Evolutionary conservation across 2,888 invertebrate genomes (phyloP).

Genomic region (Harmothoe impar): DNA sequence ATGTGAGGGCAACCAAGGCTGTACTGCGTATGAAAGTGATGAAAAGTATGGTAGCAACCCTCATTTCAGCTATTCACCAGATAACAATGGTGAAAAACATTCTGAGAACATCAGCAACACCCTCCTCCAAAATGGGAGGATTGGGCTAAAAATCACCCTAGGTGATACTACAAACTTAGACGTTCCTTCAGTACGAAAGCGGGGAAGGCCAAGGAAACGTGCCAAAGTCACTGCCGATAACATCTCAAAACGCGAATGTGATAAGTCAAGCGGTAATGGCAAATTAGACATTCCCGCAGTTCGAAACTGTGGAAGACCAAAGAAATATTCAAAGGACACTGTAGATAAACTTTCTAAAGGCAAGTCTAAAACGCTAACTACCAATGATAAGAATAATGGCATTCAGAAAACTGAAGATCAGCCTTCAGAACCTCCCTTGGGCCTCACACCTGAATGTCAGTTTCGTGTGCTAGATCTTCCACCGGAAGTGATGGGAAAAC

Average conservation of each 20-base stretch:
- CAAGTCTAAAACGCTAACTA: no score
- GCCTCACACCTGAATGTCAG: not conserved
- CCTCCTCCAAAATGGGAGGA: no score
- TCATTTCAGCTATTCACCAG: no score
- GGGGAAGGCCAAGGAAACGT: not conserved
- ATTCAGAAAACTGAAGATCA: not conserved
- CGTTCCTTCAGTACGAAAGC: no score
- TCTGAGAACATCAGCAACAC: no score
- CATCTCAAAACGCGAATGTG: no score
- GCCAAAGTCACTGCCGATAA: not conserved
- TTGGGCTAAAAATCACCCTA: no score
- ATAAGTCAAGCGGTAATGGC: no score
- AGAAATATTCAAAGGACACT: not conserved
- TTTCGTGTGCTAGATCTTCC: not conserved
- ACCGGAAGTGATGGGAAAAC: not conserved
- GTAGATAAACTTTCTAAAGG: not conserved
- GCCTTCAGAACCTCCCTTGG: not conserved
- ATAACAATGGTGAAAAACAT: no score
- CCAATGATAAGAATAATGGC: no score
- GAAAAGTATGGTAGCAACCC: not conserved
- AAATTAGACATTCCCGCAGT: no score
- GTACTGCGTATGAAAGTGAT: not conserved
- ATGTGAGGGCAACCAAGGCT: not conserved
- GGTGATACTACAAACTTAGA: no score
- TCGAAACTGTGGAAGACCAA: not conserved